Conservation (phyloP, 2,113 vertebrate genomes). For the Suricata suricatta region DNA sequence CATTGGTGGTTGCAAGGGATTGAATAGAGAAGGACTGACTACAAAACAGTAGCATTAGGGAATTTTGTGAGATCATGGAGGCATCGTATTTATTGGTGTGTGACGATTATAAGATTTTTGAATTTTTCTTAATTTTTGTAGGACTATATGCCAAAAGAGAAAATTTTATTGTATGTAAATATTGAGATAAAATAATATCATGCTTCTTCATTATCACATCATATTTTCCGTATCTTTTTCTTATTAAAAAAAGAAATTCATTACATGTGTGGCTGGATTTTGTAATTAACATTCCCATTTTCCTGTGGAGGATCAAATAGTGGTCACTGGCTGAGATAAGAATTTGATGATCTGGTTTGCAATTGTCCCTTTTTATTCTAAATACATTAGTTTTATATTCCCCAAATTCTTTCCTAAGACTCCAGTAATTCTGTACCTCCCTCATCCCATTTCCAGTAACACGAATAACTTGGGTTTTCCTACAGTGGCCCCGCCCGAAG, state of each 20-base stretch:
- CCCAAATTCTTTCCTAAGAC: constrained; percentile 68
- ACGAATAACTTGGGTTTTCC: constrained; percentile 84
- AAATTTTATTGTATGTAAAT: background rate
- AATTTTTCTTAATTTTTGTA: background rate
- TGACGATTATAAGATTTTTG: background rate
- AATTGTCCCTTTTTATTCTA: constrained; percentile 3
- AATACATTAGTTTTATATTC: constrained; percentile 40
- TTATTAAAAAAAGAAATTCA: background rate
- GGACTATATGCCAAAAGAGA: background rate
- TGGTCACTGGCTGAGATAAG: background rate
- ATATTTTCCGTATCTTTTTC: background rate
- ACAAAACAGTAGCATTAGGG: fast-evolving
- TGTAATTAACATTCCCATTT: background rate
- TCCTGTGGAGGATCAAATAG: background rate
- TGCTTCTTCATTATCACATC: background rate
- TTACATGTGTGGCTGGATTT: background rate
- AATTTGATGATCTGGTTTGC: background rate
- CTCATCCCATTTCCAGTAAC: constrained; percentile 88
- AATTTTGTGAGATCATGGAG: background rate
- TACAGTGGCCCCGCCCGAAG: constrained; percentile 75
- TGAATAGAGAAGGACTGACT: background rate
- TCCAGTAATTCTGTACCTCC: constrained; percentile 74
- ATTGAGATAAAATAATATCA: background rate
- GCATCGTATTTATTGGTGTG: background rate
- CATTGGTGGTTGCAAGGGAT: fast-evolving